Conservation (phyloP, 1,140 invertebrate species). For the Pteromalus puparum region DNA sequence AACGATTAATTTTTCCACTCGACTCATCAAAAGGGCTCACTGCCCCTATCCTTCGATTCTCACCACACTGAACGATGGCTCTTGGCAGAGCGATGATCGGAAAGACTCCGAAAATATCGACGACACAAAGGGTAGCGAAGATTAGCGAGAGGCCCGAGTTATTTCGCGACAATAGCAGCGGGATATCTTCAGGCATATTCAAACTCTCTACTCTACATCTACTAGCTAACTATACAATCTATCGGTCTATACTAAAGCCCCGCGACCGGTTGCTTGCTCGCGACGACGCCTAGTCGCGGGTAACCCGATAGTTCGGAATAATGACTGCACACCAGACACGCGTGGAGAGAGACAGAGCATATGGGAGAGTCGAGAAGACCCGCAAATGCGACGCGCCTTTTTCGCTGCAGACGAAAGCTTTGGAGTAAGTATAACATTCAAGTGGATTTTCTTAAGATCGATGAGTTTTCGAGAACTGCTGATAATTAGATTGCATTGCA, state of each 20-base stretch:
- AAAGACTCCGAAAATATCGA: conserved; percentile 89
- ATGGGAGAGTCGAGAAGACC: conserved; percentile 61
- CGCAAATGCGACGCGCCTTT: conserved; percentile 47
- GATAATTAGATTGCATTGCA: too few species aligned
- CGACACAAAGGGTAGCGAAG: conserved; percentile 84
- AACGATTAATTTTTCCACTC: conserved; percentile 54
- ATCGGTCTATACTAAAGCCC: not conserved
- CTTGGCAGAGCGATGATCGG: conserved; percentile 85
- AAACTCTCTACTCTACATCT: not conserved
- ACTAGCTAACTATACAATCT: not conserved
- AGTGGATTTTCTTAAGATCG: too few species aligned
- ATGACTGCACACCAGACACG: not conserved
- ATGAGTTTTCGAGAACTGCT: too few species aligned
- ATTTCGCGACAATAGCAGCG: conserved; percentile 60
- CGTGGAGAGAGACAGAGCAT: not conserved
- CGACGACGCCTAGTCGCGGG: conserved; percentile 42
- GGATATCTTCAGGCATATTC: conserved; percentile 62
- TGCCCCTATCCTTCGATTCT: conserved; percentile 44
- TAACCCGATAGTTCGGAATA: conserved; percentile 65
- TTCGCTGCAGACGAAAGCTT: not conserved
- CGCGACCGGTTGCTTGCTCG: conserved; percentile 67
- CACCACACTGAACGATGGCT: conserved; percentile 83
- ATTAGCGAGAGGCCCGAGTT: conserved; percentile 78
- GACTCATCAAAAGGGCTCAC: not conserved
- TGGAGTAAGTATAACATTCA: not conserved